Evolutionary conservation across 1,140 invertebrate species (phyloP), one percentile per base, ranked within the genome.

Genomic region (Drosophila funebris): DNA sequence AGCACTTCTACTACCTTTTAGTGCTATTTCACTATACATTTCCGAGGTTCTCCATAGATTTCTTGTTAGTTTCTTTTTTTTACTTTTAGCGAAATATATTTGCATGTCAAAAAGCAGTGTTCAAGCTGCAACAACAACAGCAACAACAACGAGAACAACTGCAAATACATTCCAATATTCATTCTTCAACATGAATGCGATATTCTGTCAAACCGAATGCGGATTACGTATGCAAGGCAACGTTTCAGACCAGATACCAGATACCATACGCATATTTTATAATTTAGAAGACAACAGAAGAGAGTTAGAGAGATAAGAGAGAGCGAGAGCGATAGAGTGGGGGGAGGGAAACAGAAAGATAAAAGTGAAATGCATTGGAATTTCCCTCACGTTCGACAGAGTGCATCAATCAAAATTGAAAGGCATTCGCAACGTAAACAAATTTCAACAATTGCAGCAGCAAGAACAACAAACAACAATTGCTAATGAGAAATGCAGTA

Each of bases 361-460:
- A 76, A 85, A 82, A 67, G 69, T 87, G 69, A 87, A 78, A 85
- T 85, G 81, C 74, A 85, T 87, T 41, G 24, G 60, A 22, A 88
- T 87, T 87, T 78, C 61, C 36, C 67, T 73, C 83, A 78, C 83
- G 82, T 78, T 52, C 61, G 22, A 44, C 69, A 69, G 54, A 81
- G 81, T 87, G 62, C 82, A 88, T 87, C 82, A 78, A 87, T 87
- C 83, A 87, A 76, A 52, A 75, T 72, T 53, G 60, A 87, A 87
- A 85, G 88, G 83, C 78, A 72, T 71, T 73, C 68, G 48, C 54
- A 41, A 13, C 16, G 67, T 39, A 60, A 62, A 84, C 66, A 74
- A 76, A 77, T 85, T 63, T 64, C 52, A 62, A 70, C 58, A 62
- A 31, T 67, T 61, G 60, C 73, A 84, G 3, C 44, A 43, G 31